These are phyloP conservation scores for Epizoanthus scotinus DNA, from an alignment of 92 coral and sea anemone species.

Conservation along the genomic window DNA sequence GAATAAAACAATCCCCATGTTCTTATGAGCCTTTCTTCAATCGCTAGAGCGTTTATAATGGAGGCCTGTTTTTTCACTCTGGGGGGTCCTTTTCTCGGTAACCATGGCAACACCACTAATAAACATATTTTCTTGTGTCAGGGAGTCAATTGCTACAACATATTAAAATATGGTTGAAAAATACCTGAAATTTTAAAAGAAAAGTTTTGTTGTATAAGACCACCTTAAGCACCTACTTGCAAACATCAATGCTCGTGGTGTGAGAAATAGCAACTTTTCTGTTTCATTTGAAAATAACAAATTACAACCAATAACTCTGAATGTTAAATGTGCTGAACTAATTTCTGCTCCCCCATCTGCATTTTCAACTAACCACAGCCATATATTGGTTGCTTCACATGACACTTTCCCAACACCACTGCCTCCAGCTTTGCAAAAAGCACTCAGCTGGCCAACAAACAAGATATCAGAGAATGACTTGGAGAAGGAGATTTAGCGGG, in stretches of 20 bases:
- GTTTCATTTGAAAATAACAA: too few species aligned
- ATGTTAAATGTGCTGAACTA: too few species aligned
- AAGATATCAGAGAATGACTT: conserved; percentile 46
- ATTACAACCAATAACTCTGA: too few species aligned
- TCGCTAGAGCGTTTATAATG: conserved; percentile 1
- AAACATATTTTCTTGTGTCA: not conserved
- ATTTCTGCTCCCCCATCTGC: too few species aligned
- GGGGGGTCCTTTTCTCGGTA: conserved; percentile 9
- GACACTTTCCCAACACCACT: conserved; percentile 13
- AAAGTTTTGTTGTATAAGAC: too few species aligned
- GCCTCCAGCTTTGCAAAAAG: conserved; percentile 24
- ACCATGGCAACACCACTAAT: conserved; percentile 13
- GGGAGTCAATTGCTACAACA: not conserved
- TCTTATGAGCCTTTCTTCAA: not conserved
- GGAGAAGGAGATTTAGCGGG: conserved; percentile 33
- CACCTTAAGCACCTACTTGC: too few species aligned
- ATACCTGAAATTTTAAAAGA: too few species aligned
- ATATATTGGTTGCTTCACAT: conserved; percentile 46
- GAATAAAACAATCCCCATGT: not conserved
- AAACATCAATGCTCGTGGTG: too few species aligned
- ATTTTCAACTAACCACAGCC: too few species aligned
- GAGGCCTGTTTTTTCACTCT: not conserved
- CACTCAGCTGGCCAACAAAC: conserved; percentile 42
- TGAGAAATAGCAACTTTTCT: too few species aligned
- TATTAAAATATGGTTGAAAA: too few species aligned